Percentiles rank a stretch among this genome's conserved stretches.
Conservation (phyloP, 2,888 invertebrate genomes). For the Mechanitis messenoides region DNA sequence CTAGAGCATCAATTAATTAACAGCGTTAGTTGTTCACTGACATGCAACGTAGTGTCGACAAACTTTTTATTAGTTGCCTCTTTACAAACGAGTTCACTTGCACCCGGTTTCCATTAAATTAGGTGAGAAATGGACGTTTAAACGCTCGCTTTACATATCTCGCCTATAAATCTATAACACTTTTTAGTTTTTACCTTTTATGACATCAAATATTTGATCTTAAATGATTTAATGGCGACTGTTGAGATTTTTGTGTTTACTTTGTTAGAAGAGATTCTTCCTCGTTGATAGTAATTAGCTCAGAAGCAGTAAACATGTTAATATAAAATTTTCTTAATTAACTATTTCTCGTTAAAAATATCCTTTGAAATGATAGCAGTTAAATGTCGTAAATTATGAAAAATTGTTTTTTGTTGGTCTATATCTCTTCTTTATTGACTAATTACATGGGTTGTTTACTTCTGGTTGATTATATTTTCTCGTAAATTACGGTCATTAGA, state of each 20-base stretch:
- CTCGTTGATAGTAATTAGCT: slow-evolving; percentile 53
- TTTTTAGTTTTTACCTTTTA: slow-evolving; percentile 30
- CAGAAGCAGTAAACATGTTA: slow-evolving; percentile 58
- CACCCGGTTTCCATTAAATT: slow-evolving; percentile 48
- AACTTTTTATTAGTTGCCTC: slow-evolving; percentile 51
- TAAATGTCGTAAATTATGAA: slow-evolving; percentile 32
- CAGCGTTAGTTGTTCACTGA: slow-evolving; percentile 40
- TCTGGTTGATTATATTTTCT: background rate
- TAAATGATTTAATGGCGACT: slow-evolving; percentile 1
- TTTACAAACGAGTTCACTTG: slow-evolving; percentile 35
- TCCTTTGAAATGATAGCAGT: slow-evolving; percentile 53
- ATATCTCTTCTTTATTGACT: slow-evolving; percentile 5
- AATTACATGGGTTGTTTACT: slow-evolving; percentile 5
- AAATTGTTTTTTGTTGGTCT: slow-evolving; percentile 15
- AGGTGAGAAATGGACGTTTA: slow-evolving; percentile 56
- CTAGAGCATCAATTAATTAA: slow-evolving; percentile 46
- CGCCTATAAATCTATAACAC: slow-evolving; percentile 44
- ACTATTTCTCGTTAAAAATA: slow-evolving; percentile 60
- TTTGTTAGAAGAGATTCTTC: slow-evolving; percentile 44
- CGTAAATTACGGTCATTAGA: too few species aligned
- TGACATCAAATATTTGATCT: slow-evolving; percentile 3
- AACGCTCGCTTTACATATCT: slow-evolving; percentile 56
- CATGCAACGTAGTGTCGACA: slow-evolving; percentile 40
- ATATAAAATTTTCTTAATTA: slow-evolving; percentile 69
- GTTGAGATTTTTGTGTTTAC: slow-evolving; percentile 1